Percentiles rank a stretch among this genome's conserved stretches.
These are phyloP conservation scores for Drosophila tanythrix DNA, from an alignment of 2,888 invertebrate species.

Conservation along the genomic window DNA sequence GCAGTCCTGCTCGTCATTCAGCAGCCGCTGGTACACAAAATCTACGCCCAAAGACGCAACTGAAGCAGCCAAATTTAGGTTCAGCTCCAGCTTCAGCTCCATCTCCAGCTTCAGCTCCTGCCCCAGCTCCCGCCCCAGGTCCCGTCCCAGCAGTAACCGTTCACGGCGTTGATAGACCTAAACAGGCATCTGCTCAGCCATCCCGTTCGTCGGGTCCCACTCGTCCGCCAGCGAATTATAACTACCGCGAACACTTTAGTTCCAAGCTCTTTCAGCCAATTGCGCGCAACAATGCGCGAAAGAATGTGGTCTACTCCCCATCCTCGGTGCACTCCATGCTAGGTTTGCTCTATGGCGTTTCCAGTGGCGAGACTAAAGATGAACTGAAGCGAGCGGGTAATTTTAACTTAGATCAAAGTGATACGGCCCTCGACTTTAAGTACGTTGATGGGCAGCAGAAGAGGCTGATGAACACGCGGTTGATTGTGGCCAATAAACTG, in stretches of 20 bases:
- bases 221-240: slow-evolving; percentile 44
- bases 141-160: not conserved
- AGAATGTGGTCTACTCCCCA: slow-evolving; percentile 80
- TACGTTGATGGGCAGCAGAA: slow-evolving; percentile 16
- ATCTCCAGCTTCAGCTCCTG: not conserved
- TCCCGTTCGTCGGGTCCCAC: slow-evolving; percentile 17
- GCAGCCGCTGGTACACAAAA: not conserved
- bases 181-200: not conserved
- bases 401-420: slow-evolving; percentile 17
- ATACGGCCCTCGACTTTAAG: slow-evolving; percentile 48
- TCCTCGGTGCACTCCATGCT: slow-evolving; percentile 89
- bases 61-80: not conserved
- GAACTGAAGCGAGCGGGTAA: slow-evolving; percentile 65
- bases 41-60: not conserved
- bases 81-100: not conserved
- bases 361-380: slow-evolving; percentile 85
- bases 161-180: not conserved
- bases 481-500: slow-evolving; percentile 75
- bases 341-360: slow-evolving; percentile 89
- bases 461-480: slow-evolving; percentile 23
- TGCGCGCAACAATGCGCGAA: slow-evolving; percentile 17
- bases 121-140: not conserved
- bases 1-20: not conserved
- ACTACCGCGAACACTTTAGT: slow-evolving; percentile 64
- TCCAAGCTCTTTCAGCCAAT: slow-evolving; percentile 65